Evolutionary conservation across 2,888 invertebrate species (phyloP), one percentile per base, ranked within the genome.

Genomic region (Caenorhabditis sp.): DNA sequence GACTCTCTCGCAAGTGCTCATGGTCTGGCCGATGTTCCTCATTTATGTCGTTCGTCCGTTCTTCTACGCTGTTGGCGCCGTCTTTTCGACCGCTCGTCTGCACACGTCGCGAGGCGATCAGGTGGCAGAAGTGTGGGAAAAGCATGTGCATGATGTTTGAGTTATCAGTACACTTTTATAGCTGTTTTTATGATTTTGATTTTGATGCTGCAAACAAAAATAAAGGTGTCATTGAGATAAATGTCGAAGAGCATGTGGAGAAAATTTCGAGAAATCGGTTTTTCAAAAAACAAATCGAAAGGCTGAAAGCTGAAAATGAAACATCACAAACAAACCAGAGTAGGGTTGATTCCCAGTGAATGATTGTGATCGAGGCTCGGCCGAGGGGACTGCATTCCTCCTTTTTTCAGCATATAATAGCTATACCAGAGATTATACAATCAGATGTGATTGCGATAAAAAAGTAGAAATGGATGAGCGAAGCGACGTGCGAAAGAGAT

Each of bases 331-430:
- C n/a, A n/a, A n/a, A 80, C 73, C 58, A 79, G 43, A 26, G 75
- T 72, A 9, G 78, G 68, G 45, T 75, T 79, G 11, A 81, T 43
- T 61, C 79, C 79, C 11, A 79, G 13, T 24, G 72, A 45, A 30
- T 79, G 78, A 37, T 78, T 59, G 32, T 52, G 46, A 24, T 79
- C 79, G 15, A 81, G 46, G 27, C 52, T 61, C 2, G 87, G 87
- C 30, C 87, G 56, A 8, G 82, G 74, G 1, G 84, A 82, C 20
- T 79, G 58, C 17, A 58, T 52, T 45, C 86, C 86, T 27, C 86
- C 84, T 56, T 83, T 80, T 45, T 87, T 88, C 41, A 88, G 35
- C 53, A 81, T 86, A 50, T 86, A 88, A n/a, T n/a, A n/a, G n/a
- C n/a, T n/a, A n/a, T 65, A 20, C 15, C 63, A 53, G 53, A 45